Conservation (phyloP, 2,888 invertebrate genomes). For the Litoditis marina region DNA sequence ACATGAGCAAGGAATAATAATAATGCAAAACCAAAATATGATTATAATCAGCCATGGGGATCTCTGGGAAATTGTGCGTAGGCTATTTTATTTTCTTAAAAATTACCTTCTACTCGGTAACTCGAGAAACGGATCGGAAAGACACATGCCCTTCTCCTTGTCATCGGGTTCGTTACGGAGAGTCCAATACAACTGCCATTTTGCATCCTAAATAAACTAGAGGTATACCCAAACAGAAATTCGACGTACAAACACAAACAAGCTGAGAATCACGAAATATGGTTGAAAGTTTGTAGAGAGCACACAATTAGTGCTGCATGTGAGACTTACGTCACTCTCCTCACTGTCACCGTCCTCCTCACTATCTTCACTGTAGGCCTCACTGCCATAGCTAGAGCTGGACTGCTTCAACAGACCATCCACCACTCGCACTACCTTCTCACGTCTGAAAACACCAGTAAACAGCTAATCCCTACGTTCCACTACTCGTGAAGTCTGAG, state of each 20-base stretch:
- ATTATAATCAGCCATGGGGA: no score
- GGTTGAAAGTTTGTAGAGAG: no score
- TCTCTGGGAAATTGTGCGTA: neutral
- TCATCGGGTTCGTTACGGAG: conserved; percentile 66
- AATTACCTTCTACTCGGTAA: conserved; percentile 72
- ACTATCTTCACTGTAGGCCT: conserved; percentile 69
- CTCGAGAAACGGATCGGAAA: conserved; percentile 88
- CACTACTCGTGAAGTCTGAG: neutral
- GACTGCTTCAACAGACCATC: conserved; percentile 51
- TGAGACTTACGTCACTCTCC: conserved; percentile 12
- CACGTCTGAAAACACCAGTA: conserved; percentile 19
- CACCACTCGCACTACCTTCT: conserved; percentile 36
- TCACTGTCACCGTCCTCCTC: conserved; percentile 68
- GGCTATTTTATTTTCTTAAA: neutral
- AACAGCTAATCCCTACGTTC: neutral
- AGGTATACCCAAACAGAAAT: neutral
- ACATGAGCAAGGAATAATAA: no score
- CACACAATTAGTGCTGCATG: neutral
- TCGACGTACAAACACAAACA: neutral
- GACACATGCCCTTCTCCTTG: conserved; percentile 65
- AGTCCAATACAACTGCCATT: conserved; percentile 77
- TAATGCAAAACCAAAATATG: no score
- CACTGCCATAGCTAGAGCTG: conserved; percentile 35
- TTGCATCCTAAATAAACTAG: conserved; percentile 68
- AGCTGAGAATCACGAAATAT: neutral